Conservation (phyloP, 1,140 invertebrate genomes). For the Drosophila lowei region DNA sequence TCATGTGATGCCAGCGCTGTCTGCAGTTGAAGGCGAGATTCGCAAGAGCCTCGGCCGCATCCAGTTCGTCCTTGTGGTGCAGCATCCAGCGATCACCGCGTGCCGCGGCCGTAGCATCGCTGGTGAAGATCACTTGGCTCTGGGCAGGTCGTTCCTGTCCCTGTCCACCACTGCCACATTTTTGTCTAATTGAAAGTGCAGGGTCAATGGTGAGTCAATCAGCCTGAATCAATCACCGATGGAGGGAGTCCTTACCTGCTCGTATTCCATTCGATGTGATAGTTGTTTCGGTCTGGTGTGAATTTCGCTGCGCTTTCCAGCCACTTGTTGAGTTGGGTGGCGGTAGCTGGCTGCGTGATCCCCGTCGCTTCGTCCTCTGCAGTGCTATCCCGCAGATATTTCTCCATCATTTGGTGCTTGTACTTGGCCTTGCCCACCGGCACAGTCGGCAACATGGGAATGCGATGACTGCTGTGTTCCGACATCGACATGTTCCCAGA, state of each 20-base stretch:
- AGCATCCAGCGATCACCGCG: conserved; percentile 56
- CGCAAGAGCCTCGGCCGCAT: conserved; percentile 87
- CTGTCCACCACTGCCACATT: conserved; percentile 11
- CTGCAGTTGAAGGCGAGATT: conserved; percentile 80
- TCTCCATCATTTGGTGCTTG: conserved; percentile 86
- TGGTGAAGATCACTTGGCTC: conserved; percentile 52
- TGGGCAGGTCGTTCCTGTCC: conserved; percentile 28
- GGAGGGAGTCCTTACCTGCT: conserved; percentile 63
- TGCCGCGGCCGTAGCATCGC: conserved; percentile 43
- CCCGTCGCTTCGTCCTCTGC: conserved; percentile 11
- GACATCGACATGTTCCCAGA: conserved; percentile 5
- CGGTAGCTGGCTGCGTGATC: not conserved
- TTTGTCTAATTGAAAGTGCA: conserved; percentile 41
- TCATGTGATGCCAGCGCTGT: conserved; percentile 57
- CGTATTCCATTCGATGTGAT: conserved; percentile 86
- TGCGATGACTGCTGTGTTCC: conserved; percentile 27
- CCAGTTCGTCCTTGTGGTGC: conserved; percentile 88
- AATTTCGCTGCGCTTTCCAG: conserved; percentile 87
- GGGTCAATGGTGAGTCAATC: not conserved
- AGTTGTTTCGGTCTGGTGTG: conserved; percentile 87
- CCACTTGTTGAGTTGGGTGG: conserved; percentile 86
- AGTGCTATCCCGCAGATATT: conserved; percentile 83
- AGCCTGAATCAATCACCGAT: not conserved
- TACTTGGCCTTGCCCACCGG: conserved; percentile 80
- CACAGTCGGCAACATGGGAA: conserved; percentile 44